Percentiles rank a stretch among this genome's conserved stretches.
These are phyloP conservation scores for Chaetodon auriga DNA, from an alignment of 2,113 vertebrate genomes.

Conservation along the genomic window DNA sequence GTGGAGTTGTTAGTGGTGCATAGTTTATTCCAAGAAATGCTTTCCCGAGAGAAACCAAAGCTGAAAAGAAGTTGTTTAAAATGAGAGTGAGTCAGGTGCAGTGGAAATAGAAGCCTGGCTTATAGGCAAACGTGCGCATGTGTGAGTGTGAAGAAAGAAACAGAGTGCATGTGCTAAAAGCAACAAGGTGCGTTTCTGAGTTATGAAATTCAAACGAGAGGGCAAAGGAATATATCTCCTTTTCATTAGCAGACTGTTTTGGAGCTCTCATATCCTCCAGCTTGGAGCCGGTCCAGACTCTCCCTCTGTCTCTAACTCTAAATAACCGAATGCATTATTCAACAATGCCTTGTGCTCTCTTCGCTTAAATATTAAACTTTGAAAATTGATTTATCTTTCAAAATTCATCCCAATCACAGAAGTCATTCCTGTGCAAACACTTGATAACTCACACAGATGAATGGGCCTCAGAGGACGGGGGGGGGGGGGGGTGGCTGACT, in stretches of 20 bases:
- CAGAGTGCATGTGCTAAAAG: slow-evolving; percentile 32
- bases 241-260: slow-evolving; percentile 74
- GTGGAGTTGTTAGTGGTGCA: background rate
- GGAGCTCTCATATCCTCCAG: slow-evolving; percentile 64
- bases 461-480: slow-evolving; percentile 24
- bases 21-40: slow-evolving; percentile 6
- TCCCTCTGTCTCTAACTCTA: slow-evolving; percentile 63
- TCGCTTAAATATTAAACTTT: slow-evolving; percentile 80
- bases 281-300: slow-evolving; percentile 62
- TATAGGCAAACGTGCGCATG: slow-evolving; percentile 17
- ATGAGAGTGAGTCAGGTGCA: slow-evolving; percentile 6
- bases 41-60: slow-evolving; percentile 12
- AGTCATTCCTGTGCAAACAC: slow-evolving; percentile 69
- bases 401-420: slow-evolving; percentile 68
- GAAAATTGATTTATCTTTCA: slow-evolving; percentile 76
- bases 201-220: slow-evolving; percentile 63
- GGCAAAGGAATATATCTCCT: slow-evolving; percentile 64
- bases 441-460: slow-evolving; percentile 69
- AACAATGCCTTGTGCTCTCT: slow-evolving; percentile 34
- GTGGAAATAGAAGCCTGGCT: slow-evolving; percentile 25
- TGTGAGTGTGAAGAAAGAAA: slow-evolving; percentile 7
- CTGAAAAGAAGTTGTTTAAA: slow-evolving; percentile 20
- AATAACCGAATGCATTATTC: slow-evolving; percentile 81
- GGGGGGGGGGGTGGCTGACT: background rate
- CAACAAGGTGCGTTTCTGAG: slow-evolving; percentile 30